Evolutionary conservation across 1,140 invertebrate genomes (phyloP).

Genomic region (Danaus melanippus): DNA sequence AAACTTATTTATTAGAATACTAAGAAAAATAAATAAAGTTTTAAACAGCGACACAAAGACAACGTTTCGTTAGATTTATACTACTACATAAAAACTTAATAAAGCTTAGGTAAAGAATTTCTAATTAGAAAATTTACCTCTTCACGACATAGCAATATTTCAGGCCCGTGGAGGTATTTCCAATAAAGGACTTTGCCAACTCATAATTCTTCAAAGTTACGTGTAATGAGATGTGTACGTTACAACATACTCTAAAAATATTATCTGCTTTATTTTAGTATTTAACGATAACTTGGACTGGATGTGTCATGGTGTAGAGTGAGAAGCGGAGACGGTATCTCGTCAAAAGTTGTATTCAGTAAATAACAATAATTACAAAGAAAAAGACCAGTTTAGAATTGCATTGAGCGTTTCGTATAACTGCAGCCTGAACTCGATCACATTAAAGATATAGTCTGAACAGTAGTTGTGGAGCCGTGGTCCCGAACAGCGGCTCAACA

Average conservation of each 20-base stretch:
- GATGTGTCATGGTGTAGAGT: too few relatives aligned
- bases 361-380: conserved; percentile 50
- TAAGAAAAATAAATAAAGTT: too few relatives aligned
- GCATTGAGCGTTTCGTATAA: too few relatives aligned
- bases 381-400: not conserved
- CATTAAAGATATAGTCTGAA: conserved; percentile 3
- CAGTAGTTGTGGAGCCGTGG: conserved; percentile 17
- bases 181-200: conserved; percentile 72
- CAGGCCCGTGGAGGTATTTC: conserved; percentile 69
- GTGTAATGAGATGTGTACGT: conserved; percentile 70
- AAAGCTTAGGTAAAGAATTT: conserved; percentile 69
- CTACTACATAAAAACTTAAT: conserved; percentile 67
- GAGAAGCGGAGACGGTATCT: conserved; percentile 32
- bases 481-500: conserved; percentile 32
- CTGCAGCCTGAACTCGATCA: too few relatives aligned
- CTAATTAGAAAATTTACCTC: conserved; percentile 70
- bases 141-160: conserved; percentile 72
- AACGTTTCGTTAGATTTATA: conserved; percentile 64
- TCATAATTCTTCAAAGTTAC: conserved; percentile 72
- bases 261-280: conserved; percentile 26
- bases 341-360: conserved; percentile 20
- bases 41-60: not conserved
- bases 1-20: too few relatives aligned
- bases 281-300: not conserved
- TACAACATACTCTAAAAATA: conserved; percentile 64